phyloP scores from a whole-genome alignment of 1,140 invertebrate species.

The Camponotus pennsylvanicus region DNA sequence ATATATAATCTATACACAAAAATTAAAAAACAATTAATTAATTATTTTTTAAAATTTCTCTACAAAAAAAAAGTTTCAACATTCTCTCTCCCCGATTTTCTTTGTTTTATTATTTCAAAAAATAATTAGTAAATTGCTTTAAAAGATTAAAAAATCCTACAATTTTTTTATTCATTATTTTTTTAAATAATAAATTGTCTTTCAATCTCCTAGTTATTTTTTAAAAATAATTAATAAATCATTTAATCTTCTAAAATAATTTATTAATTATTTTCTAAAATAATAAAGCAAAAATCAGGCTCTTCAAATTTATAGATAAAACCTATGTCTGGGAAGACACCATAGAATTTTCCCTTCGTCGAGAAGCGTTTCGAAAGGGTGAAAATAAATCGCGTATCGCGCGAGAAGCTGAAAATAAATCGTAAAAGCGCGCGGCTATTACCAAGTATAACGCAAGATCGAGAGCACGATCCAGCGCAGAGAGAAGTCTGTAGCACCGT shows the following conservation, averaged over 20 bases:
- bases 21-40: neutral
- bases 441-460: slow-evolving; percentile 46
- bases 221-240: no score
- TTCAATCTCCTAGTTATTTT: no score
- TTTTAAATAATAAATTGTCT: no score
- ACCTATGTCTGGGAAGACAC: no score
- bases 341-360: neutral
- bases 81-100: no score
- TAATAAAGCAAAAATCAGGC: neutral
- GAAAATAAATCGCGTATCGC: slow-evolving; percentile 39
- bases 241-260: neutral
- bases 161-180: no score
- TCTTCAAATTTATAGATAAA: neutral
- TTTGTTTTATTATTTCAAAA: no score
- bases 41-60: no score
- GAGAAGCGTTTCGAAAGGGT: neutral
- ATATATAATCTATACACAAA: neutral
- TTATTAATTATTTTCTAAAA: neutral
- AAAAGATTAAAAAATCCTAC: no score
- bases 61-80: no score
- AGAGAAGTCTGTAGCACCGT: slow-evolving; percentile 14
- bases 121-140: no score
- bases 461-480: slow-evolving; percentile 1
- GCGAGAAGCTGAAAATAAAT: slow-evolving; percentile 62
- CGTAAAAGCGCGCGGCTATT: slow-evolving; percentile 41